Conservation (phyloP, 2,888 invertebrate genomes). For the Melanophora roralis region DNA sequence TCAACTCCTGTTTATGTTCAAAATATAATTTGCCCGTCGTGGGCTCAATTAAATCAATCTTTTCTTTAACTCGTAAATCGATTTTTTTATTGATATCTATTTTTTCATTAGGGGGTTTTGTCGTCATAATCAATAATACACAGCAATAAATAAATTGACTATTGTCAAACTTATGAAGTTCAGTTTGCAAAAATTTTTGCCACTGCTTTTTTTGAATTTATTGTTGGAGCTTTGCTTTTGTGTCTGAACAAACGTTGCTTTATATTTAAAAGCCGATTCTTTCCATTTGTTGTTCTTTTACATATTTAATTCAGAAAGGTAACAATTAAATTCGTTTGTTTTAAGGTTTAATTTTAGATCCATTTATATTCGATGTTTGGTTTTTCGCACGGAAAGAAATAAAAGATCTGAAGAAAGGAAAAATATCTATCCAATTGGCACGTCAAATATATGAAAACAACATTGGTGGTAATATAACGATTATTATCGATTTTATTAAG, state of each 20-base stretch:
- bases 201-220: conserved; percentile 3
- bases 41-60: conserved; percentile 78
- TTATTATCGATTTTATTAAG: too few species aligned
- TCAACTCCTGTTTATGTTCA: conserved; percentile 85
- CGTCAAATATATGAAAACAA: too few species aligned
- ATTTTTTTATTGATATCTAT: conserved; percentile 55
- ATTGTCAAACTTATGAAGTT: conserved; percentile 14
- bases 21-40: conserved; percentile 85
- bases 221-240: neutral
- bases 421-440: too few species aligned
- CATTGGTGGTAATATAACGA: too few species aligned
- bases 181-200: neutral
- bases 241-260: conserved; percentile 21
- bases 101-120: conserved; percentile 64
- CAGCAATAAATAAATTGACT: conserved; percentile 2
- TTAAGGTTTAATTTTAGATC: too few species aligned
- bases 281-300: too few species aligned
- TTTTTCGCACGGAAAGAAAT: too few species aligned
- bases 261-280: too few species aligned
- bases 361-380: too few species aligned
- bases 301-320: too few species aligned
- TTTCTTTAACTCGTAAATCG: conserved; percentile 66
- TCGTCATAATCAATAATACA: conserved; percentile 69
- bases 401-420: too few species aligned
- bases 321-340: too few species aligned